These are phyloP conservation scores for Hydra vulgaris DNA, from an alignment of 30 jellyfish, hydroid and myxozoan species.

Conservation along the genomic window DNA sequence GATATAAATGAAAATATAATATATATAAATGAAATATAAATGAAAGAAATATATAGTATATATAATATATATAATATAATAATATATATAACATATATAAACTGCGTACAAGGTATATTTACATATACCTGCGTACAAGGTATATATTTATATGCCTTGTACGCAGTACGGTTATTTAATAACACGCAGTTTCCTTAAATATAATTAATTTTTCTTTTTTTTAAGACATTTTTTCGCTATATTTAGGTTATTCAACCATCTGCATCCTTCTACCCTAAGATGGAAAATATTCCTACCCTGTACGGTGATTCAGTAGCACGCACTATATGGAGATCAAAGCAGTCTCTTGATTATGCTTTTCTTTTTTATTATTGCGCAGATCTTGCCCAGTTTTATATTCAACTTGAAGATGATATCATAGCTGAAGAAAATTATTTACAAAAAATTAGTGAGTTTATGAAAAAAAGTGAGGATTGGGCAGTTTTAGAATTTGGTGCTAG, in stretches of 20 bases:
- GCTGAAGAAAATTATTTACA: slow-evolving; percentile 44
- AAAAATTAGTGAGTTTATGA: slow-evolving; percentile 46
- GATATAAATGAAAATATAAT: too few relatives aligned
- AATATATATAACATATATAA: too few relatives aligned
- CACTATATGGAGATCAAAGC: slow-evolving; percentile 88
- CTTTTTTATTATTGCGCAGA: slow-evolving; percentile 57
- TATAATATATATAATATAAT: too few relatives aligned
- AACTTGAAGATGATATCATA: slow-evolving; percentile 91
- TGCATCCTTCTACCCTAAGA: slow-evolving; percentile 41
- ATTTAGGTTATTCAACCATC: slow-evolving; percentile 53
- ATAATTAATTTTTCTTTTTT: too few relatives aligned
- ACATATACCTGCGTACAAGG: too few relatives aligned
- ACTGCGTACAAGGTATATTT: too few relatives aligned
- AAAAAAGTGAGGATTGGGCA: slow-evolving; percentile 48
- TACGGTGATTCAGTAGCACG: slow-evolving; percentile 69
- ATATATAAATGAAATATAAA: too few relatives aligned
- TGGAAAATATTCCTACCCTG: slow-evolving; percentile 46
- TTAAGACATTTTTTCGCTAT: too few relatives aligned
- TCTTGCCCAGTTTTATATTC: slow-evolving; percentile 59
- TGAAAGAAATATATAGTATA: too few relatives aligned
- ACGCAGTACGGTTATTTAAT: too few relatives aligned
- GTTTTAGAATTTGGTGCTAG: slow-evolving; percentile 90
- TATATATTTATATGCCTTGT: too few relatives aligned
- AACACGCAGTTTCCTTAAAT: too few relatives aligned
- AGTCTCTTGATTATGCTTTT: slow-evolving; percentile 74